Percentiles rank a stretch among this genome's conserved stretches.
Evolutionary conservation across 2,113 vertebrate species (phyloP).

Genomic region (Cynopterus brachyotis): DNA sequence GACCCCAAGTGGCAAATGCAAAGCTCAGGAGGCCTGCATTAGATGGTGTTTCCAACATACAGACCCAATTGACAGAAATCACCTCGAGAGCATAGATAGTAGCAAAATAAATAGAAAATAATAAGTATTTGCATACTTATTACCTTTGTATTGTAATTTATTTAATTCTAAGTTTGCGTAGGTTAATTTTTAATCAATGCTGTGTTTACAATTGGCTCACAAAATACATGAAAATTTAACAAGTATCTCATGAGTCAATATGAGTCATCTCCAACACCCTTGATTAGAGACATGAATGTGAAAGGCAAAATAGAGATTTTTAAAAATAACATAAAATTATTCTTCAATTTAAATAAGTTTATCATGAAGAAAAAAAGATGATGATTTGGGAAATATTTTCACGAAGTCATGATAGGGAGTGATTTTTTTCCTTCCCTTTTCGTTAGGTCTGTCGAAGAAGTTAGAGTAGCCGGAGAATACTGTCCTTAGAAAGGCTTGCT

Average conservation of each 20-base stretch:
- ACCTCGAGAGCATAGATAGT: neutral
- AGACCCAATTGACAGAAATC: neutral
- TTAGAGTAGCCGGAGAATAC: neutral
- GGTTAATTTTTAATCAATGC: neutral
- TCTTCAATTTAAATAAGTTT: neutral
- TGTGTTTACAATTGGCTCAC: neutral
- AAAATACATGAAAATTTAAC: neutral
- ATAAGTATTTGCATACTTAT: neutral
- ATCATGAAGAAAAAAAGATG: neutral
- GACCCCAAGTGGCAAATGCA: too few relatives aligned
- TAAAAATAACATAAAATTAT: neutral
- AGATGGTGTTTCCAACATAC: neutral
- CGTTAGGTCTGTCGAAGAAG: neutral
- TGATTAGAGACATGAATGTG: neutral
- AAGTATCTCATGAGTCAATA: neutral
- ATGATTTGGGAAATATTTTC: neutral
- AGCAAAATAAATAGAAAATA: neutral
- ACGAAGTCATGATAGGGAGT: neutral
- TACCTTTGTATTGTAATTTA: neutral
- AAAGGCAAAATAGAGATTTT: neutral
- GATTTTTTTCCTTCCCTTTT: neutral
- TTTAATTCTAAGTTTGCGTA: neutral
- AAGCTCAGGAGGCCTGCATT: too few relatives aligned
- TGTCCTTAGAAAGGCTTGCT: neutral
- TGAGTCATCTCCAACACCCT: neutral